Evolutionary conservation across 2,888 invertebrate species (phyloP).

Genomic region (Nemurella pictetii): DNA sequence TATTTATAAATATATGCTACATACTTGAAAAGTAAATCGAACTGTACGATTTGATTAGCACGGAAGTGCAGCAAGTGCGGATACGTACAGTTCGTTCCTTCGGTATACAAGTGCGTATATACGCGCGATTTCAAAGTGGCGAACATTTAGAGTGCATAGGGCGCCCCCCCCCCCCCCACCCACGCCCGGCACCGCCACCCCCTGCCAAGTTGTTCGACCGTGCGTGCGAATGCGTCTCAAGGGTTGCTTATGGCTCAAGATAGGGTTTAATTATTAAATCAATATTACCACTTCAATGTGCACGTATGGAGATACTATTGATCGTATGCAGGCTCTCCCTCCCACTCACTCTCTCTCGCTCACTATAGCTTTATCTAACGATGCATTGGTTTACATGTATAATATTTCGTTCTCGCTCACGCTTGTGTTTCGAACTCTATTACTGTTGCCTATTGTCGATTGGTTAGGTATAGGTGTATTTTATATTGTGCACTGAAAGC

Average conservation of each 20-base stretch:
- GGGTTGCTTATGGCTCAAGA: conserved; percentile 12
- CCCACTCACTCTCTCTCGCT: neutral
- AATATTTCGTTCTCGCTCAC: no score
- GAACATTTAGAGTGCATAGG: neutral
- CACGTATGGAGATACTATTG: neutral
- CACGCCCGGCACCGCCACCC: neutral
- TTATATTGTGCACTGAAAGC: neutral
- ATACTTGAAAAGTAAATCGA: neutral
- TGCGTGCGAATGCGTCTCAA: neutral
- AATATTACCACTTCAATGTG: conserved; percentile 5
- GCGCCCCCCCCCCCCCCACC: no score
- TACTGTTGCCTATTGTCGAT: neutral
- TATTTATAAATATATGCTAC: no score
- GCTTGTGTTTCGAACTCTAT: neutral
- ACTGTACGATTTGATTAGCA: neutral
- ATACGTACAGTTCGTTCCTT: neutral
- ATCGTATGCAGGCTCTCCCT: neutral
- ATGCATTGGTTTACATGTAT: no score
- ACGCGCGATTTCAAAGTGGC: neutral
- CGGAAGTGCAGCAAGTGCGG: neutral
- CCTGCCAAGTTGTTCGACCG: no score
- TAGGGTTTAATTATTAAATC: conserved; percentile 22
- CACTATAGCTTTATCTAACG: no score
- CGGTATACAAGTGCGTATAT: neutral
- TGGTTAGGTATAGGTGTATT: neutral